phyloP scores from a whole-genome alignment of 2,888 invertebrate species.

The Trachelus troglodyta region DNA sequence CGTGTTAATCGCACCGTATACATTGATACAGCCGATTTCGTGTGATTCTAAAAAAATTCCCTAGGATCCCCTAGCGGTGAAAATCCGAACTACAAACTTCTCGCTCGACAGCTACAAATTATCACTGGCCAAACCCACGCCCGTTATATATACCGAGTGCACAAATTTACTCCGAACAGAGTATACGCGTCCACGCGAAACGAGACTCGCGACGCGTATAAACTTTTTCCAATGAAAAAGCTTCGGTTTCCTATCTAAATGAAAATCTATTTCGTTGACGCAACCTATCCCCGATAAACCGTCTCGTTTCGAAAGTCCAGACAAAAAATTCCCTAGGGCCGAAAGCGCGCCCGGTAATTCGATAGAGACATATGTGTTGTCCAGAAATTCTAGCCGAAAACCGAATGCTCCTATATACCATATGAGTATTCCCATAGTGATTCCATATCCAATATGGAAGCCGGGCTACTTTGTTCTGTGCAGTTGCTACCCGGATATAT shows the following conservation, averaged over 20 bases:
- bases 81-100: not conserved
- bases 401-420: not conserved
- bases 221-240: not conserved
- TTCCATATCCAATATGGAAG: not conserved
- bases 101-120: not conserved
- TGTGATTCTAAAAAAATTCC: not conserved
- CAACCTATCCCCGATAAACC: not conserved
- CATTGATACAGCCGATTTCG: not conserved
- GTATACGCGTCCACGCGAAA: not conserved
- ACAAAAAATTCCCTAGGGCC: not conserved
- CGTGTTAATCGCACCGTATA: not conserved
- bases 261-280: not conserved
- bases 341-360: not conserved
- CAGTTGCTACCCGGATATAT: not conserved
- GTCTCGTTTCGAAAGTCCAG: not conserved
- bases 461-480: not conserved
- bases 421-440: not conserved
- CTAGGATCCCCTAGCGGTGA: not conserved
- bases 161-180: not conserved
- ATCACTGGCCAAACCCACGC: not conserved
- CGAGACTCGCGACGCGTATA: not conserved
- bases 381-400: not conserved
- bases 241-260: not conserved
- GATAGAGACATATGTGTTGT: not conserved
- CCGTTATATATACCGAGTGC: not conserved